phyloP scores from a whole-genome alignment of 1,140 invertebrate genomes.

The Rhopalosiphum maidis region DNA sequence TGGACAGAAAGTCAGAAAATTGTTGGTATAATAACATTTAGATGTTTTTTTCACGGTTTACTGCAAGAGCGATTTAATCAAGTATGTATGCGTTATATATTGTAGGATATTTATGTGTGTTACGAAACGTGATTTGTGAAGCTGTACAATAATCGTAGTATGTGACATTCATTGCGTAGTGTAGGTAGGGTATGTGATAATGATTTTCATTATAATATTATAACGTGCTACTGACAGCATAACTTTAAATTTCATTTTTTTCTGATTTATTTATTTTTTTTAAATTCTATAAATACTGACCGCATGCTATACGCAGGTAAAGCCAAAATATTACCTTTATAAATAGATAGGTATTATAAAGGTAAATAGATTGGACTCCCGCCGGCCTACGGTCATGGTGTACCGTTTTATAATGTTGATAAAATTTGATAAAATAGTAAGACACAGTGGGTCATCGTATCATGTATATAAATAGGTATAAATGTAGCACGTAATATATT shows the following conservation, averaged over 20 bases:
- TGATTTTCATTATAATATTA: not conserved
- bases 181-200: not conserved
- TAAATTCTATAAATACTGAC: not conserved
- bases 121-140: not conserved
- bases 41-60: not conserved
- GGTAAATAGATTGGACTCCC: too few species aligned
- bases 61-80: not conserved
- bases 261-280: not conserved
- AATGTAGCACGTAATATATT: not conserved
- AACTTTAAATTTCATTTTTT: not conserved
- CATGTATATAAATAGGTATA: not conserved
- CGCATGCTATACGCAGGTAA: not conserved
- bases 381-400: not conserved
- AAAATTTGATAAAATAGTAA: not conserved
- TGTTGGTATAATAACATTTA: not conserved
- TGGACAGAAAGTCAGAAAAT: not conserved
- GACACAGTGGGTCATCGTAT: not conserved
- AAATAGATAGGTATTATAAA: not conserved
- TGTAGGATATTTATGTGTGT: not conserved
- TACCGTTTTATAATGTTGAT: not conserved
- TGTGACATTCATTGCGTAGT: not conserved
- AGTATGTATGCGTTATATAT: not conserved
- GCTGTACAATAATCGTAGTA: not conserved
- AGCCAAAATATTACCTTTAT: not conserved
- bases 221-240: not conserved